phyloP scores from a whole-genome alignment of 2,888 invertebrate genomes.

The Ceraclea dissimilis region DNA sequence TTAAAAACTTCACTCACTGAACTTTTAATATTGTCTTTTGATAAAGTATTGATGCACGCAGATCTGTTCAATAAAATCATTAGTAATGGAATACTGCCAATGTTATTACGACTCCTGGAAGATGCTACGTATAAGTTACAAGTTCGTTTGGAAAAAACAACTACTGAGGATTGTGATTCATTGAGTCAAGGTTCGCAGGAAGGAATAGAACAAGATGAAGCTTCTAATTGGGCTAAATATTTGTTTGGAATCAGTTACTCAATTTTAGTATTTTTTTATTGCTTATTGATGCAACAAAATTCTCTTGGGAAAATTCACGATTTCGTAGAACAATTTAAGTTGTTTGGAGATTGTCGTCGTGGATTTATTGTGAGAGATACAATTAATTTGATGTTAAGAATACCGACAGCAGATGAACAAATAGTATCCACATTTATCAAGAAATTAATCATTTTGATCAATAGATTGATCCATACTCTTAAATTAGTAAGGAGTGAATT shows the following conservation, averaged over 20 bases:
- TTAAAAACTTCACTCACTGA: conserved; percentile 51
- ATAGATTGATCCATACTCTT: conserved; percentile 48
- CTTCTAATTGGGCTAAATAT: conserved; percentile 48
- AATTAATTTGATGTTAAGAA: conserved; percentile 46
- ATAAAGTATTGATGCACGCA: conserved; percentile 43
- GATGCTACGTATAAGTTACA: conserved; percentile 41
- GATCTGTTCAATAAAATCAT: conserved; percentile 51
- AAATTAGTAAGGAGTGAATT: conserved; percentile 52
- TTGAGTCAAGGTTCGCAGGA: background rate
- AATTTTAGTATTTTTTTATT: conserved; percentile 52
- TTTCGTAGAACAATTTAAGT: conserved; percentile 51
- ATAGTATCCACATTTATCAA: conserved; percentile 41
- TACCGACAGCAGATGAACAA: conserved; percentile 38
- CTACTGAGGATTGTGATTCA: background rate
- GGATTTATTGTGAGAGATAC: conserved; percentile 51
- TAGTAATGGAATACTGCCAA: conserved; percentile 53
- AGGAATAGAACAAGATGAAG: conserved; percentile 31
- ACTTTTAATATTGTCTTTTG: conserved; percentile 50
- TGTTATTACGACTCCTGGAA: conserved; percentile 52
- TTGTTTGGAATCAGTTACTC: conserved; percentile 54
- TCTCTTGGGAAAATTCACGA: conserved; percentile 46
- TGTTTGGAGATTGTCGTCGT: conserved; percentile 52
- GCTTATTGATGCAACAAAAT: conserved; percentile 49
- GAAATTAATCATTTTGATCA: conserved; percentile 50
- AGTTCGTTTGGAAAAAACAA: conserved; percentile 10